Evolutionary conservation across 2,113 vertebrate species (phyloP).

Genomic region (Atlantisia rogersi): DNA sequence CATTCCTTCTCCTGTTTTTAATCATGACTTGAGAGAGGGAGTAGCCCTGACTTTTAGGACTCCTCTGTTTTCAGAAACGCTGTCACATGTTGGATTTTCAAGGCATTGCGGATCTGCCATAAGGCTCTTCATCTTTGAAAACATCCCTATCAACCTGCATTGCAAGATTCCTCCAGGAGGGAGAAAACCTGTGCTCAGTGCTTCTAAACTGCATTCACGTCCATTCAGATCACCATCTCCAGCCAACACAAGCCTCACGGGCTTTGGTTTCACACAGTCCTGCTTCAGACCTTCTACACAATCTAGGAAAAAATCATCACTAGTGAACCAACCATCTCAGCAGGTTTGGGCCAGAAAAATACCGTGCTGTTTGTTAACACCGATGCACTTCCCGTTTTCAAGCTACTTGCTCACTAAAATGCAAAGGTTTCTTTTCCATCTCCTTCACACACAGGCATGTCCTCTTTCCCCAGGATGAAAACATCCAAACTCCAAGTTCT

Average conservation of each 20-base stretch:
- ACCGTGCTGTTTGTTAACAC: fast-evolving
- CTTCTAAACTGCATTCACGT: background rate
- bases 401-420: background rate
- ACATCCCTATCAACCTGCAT: background rate
- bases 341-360: background rate
- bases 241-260: background rate
- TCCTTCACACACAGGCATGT: background rate
- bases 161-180: background rate
- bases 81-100: slow-evolving; percentile 14
- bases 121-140: background rate
- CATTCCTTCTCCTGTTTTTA: slow-evolving; percentile 26
- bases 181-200: background rate
- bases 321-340: background rate
- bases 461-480: slow-evolving; percentile 6
- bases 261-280: background rate
- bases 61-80: background rate
- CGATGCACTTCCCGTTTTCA: background rate
- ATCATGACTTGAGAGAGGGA: background rate
- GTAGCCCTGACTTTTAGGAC: background rate
- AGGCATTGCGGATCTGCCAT: background rate
- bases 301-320: background rate
- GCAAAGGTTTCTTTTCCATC: background rate
- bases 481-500: background rate
- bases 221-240: background rate
- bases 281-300: background rate